Evolutionary conservation across 2,888 invertebrate species (phyloP).

Genomic region (Amphipoea oculea): DNA sequence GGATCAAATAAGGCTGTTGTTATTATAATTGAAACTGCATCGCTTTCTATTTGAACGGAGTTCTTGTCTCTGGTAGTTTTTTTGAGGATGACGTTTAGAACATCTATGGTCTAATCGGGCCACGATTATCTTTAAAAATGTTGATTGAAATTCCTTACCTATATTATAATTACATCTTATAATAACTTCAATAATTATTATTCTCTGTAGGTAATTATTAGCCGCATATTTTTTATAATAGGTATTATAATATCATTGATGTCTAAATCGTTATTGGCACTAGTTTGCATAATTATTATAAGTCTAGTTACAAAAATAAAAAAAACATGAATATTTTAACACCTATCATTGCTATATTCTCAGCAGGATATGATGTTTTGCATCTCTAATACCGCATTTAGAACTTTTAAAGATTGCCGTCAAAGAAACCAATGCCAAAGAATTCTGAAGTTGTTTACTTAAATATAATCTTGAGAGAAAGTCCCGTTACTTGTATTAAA

Average conservation of each 20-base stretch:
- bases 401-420: slow-evolving; percentile 9
- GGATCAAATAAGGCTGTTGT: slow-evolving; percentile 56
- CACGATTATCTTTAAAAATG: slow-evolving; percentile 11
- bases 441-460: slow-evolving; percentile 29
- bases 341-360: slow-evolving; percentile 45
- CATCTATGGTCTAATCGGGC: slow-evolving; percentile 30
- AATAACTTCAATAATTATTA: slow-evolving; percentile 14
- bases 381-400: slow-evolving; percentile 43
- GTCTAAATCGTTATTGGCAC: slow-evolving; percentile 22
- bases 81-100: slow-evolving; percentile 1
- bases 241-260: background rate
- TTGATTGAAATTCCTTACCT: slow-evolving; percentile 10
- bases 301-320: background rate
- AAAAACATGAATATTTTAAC: slow-evolving; percentile 43
- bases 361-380: slow-evolving; percentile 47
- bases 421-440: slow-evolving; percentile 32
- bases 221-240: background rate
- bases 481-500: slow-evolving; percentile 54
- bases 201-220: slow-evolving; percentile 12
- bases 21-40: slow-evolving; percentile 58
- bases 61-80: slow-evolving; percentile 4
- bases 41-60: slow-evolving; percentile 48
- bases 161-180: background rate
- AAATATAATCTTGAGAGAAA: slow-evolving; percentile 59
- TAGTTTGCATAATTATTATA: slow-evolving; percentile 20